These are phyloP conservation scores for Caretta caretta DNA, from an alignment of 2,113 vertebrate genomes.

Conservation along the genomic window DNA sequence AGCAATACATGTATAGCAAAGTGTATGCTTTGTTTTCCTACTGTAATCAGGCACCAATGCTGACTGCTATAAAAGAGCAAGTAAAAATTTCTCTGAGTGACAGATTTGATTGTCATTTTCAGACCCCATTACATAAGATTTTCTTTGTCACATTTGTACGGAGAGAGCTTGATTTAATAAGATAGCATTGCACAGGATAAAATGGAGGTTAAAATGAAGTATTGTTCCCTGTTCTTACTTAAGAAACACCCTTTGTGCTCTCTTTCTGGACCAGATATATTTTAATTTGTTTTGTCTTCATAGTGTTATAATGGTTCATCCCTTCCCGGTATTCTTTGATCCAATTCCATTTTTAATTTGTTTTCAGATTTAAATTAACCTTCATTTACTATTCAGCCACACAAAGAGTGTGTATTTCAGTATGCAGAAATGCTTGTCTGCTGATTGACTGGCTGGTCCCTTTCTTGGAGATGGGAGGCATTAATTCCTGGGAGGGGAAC, in stretches of 20 bases:
- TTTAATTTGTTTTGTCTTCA: slow-evolving; percentile 51
- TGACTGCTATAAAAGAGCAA: slow-evolving; percentile 22
- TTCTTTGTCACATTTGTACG: slow-evolving; percentile 24
- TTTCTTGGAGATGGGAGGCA: neutral
- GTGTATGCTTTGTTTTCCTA: slow-evolving; percentile 21
- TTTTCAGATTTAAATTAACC: slow-evolving; percentile 49
- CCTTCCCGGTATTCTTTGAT: neutral
- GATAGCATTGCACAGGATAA: neutral
- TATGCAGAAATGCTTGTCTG: neutral
- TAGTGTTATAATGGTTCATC: neutral
- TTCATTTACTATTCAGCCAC: slow-evolving; percentile 27
- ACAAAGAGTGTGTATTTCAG: neutral
- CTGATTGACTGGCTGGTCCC: slow-evolving; percentile 2
- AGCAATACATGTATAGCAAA: neutral
- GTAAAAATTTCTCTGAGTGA: neutral
- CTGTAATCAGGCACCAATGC: slow-evolving; percentile 37
- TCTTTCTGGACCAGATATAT: neutral
- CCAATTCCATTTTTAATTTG: slow-evolving; percentile 7
- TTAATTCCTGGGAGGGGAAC: neutral
- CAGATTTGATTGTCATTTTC: slow-evolving; percentile 49
- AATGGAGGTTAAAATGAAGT: slow-evolving; percentile 8
- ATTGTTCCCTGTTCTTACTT: slow-evolving; percentile 5
- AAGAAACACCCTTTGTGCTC: slow-evolving; percentile 5
- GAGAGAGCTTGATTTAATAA: slow-evolving; percentile 33
- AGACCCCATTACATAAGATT: slow-evolving; percentile 30